These are phyloP conservation scores for Gallinago stenura DNA, from an alignment of 2,797 vertebrate genomes.

Conservation along the genomic window DNA sequence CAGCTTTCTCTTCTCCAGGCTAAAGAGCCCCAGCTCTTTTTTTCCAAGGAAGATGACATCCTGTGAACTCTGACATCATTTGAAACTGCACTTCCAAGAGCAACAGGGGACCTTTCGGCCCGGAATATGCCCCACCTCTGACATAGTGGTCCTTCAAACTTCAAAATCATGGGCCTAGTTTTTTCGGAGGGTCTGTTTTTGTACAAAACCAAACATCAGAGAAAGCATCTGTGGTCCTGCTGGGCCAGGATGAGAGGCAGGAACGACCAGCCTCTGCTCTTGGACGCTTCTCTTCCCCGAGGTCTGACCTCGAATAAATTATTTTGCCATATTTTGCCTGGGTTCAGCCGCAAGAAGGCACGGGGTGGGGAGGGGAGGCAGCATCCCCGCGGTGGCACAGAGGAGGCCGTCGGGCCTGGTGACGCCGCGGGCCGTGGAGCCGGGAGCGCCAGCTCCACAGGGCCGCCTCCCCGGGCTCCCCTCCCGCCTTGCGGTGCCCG, in stretches of 20 bases:
- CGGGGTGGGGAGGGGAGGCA: not conserved
- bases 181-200: not conserved
- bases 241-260: accelerated
- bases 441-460: accelerated
- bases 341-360: not conserved
- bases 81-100: not conserved
- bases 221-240: not conserved
- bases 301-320: not conserved
- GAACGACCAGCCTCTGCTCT: not conserved
- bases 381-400: too few species aligned
- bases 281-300: not conserved
- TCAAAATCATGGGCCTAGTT: not conserved
- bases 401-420: too few species aligned
- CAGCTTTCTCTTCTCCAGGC: too few species aligned
- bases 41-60: not conserved
- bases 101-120: not conserved
- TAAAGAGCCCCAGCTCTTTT: not conserved
- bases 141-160: not conserved
- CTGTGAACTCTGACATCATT: not conserved
- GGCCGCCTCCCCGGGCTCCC: accelerated
- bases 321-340: not conserved
- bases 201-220: not conserved
- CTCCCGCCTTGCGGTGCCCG: too few species aligned
- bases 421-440: accelerated
- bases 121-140: not conserved